These are phyloP conservation scores for Scotopteryx bipunctaria DNA, from an alignment of 2,888 invertebrate species.

Conservation along the genomic window DNA sequence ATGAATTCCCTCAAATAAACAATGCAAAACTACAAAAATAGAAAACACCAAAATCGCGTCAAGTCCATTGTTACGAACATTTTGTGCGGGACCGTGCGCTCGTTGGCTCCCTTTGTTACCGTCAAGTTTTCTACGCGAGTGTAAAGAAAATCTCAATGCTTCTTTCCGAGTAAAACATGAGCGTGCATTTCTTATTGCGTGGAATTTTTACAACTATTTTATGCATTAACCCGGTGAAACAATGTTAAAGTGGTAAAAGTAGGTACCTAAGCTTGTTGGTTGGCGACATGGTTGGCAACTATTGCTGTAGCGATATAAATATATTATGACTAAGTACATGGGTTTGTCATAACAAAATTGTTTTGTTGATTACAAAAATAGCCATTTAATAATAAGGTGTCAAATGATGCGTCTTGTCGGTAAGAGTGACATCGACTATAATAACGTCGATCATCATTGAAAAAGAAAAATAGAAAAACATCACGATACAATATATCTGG, in stretches of 20 bases:
- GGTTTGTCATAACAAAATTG: no score
- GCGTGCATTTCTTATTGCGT: constrained; percentile 3
- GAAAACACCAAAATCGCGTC: constrained; percentile 33
- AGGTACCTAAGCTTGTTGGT: no score
- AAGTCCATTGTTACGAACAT: constrained; percentile 33
- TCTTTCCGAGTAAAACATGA: constrained; percentile 20
- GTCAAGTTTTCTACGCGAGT: constrained; percentile 30
- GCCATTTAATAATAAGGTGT: no score
- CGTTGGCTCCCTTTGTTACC: constrained; percentile 35
- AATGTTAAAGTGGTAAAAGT: neutral
- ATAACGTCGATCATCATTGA: no score
- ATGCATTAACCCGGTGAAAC: neutral
- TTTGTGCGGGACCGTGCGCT: constrained; percentile 27
- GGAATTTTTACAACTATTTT: neutral
- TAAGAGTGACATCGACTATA: no score
- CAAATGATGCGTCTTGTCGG: no score
- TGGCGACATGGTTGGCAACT: no score
- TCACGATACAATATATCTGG: no score
- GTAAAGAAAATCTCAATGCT: constrained; percentile 20
- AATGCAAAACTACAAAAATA: constrained; percentile 27
- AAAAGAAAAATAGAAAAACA: no score
- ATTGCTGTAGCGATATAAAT: no score
- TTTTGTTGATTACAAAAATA: no score
- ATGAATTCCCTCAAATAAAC: constrained; percentile 26
- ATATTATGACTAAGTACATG: no score